A percentile compares a stretch with the other conserved stretches of the same genome.
Evolutionary conservation across 2,797 vertebrate species (phyloP).

Genomic region (Sus cebifrons): DNA sequence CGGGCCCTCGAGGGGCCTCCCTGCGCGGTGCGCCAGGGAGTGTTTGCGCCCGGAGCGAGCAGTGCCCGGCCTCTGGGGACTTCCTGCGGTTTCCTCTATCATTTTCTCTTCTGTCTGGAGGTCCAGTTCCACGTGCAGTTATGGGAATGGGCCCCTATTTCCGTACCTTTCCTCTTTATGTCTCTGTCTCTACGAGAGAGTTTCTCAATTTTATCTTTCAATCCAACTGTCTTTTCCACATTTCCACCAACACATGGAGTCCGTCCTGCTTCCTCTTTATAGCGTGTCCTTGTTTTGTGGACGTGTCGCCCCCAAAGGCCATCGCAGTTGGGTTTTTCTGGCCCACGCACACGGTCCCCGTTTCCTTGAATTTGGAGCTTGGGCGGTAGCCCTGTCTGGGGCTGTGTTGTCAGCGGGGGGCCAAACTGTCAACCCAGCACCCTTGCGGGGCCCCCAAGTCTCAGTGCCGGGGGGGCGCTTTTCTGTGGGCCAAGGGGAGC

Average conservation of each 20-base stretch:
- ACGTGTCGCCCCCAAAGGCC: background rate
- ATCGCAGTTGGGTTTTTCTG: background rate
- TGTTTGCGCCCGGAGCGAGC: too few relatives aligned
- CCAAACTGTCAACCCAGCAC: background rate
- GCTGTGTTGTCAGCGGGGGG: too few relatives aligned
- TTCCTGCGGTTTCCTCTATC: background rate
- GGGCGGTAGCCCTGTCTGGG: too few relatives aligned
- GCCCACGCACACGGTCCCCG: too few relatives aligned
- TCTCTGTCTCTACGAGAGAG: background rate
- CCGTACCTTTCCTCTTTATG: background rate
- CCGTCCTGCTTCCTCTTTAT: background rate
- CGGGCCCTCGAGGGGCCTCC: background rate
- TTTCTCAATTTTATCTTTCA: background rate
- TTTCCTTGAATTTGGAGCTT: background rate
- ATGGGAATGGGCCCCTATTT: background rate
- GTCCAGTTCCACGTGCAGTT: too few relatives aligned
- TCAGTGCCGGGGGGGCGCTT: background rate
- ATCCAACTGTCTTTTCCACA: background rate
- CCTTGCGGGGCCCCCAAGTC: too few relatives aligned
- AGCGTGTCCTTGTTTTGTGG: background rate
- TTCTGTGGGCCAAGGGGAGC: background rate
- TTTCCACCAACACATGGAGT: background rate
- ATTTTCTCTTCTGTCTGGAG: background rate
- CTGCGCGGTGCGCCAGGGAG: too few relatives aligned
- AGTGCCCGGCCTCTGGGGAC: too few relatives aligned